Base-by-base conservation (phyloP, 2,888 invertebrate genomes). In the Rhingia rostrata region DNA sequence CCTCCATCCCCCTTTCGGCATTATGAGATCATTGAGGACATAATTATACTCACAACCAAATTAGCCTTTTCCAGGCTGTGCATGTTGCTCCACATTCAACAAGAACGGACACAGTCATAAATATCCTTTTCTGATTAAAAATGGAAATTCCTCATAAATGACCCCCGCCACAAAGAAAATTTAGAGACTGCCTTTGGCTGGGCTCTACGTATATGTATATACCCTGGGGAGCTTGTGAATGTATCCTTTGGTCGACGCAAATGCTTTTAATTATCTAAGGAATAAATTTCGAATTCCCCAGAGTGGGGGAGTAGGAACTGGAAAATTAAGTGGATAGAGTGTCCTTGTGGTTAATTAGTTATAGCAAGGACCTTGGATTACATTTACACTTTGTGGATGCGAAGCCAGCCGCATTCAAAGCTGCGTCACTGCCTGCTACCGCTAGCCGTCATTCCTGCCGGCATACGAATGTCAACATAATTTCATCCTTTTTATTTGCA, bases 321-420 rank as follows among this genome's bases (percentile, higher is more conserved):
- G 43, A 54, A 60, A 60, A 66, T 72, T 41, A 67, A 78, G 78
- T 78, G 72, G 54, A 72, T 82, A 78, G 53, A 66, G 78, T 78
- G 66, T 78, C 78, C 82, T 83, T 83, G 72, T 67, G 67, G 82
- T 73, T 83, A 83, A 83, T 83, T 83, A 83, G 67, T 72, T 53
- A 47, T 58, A 51, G 45, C 56, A 75, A 64, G 53, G 54, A 61
- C 60, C 70, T 77, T 72, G 82, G 66, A 64, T 75, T 81, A 56
- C 39, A 63, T 45, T 54, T 37, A 56, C 39, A 63, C 53, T 54
- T 37, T 64, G 32, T 60, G n/a, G 41, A 53, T 77, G 47, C 39
- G 45, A 12, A 37, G 45, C 47, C 32, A 39, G 30, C 32, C 74
- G 7, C 37, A 37, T 35, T 41, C 45, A 63, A 32, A 56, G 22